These are phyloP conservation scores for Hirudo medicinalis DNA, from an alignment of 1,140 invertebrate species.

Conservation along the genomic window DNA sequence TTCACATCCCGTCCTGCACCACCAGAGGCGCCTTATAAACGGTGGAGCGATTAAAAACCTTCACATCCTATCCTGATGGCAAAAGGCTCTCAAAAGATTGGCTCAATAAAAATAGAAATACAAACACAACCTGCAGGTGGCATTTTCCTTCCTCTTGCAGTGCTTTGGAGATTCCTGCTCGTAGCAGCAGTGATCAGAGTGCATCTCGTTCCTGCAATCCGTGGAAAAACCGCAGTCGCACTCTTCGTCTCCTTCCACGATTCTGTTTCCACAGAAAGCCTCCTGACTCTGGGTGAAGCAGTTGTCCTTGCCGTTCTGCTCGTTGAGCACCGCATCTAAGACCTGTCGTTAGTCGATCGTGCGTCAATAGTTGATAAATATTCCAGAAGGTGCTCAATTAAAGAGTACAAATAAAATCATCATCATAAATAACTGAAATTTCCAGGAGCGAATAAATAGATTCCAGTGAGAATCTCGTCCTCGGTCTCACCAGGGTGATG, in stretches of 20 bases:
- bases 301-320: slow-evolving; percentile 80
- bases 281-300: slow-evolving; percentile 79
- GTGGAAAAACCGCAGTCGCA: slow-evolving; percentile 93
- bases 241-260: slow-evolving; percentile 91
- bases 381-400: too few species aligned
- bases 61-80: too few species aligned
- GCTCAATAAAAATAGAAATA: too few species aligned
- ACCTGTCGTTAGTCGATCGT: slow-evolving; percentile 34
- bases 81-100: too few species aligned
- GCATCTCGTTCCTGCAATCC: slow-evolving; percentile 52
- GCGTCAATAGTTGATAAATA: too few species aligned
- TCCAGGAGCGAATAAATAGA: too few species aligned
- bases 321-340: slow-evolving; percentile 48
- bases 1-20: too few species aligned
- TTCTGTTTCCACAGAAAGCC: slow-evolving; percentile 98
- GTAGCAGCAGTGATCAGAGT: slow-evolving; percentile 67
- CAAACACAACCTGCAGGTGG: slow-evolving; percentile 49
- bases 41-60: too few species aligned
- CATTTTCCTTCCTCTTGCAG: slow-evolving; percentile 72
- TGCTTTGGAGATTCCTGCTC: slow-evolving; percentile 43
- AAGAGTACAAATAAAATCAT: neutral
- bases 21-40: too few species aligned
- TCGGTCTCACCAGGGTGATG: slow-evolving; percentile 52
- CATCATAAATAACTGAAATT: neutral
- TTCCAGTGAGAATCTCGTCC: neutral